phyloP scores from a whole-genome alignment of 2,888 invertebrate species.

The Onthophagus sagittarius region DNA sequence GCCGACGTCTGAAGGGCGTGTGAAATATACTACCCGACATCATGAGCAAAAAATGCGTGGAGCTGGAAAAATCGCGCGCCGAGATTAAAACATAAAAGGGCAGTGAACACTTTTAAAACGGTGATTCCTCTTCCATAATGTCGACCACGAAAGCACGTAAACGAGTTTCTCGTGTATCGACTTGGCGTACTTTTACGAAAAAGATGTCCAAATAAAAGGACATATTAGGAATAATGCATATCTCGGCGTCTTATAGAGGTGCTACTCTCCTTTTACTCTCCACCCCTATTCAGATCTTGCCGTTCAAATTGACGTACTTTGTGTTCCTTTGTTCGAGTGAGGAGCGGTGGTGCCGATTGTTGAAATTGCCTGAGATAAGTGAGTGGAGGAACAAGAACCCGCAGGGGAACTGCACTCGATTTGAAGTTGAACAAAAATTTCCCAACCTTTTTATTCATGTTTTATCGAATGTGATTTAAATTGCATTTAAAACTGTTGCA shows the following conservation, averaged over 20 bases:
- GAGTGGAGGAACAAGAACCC: background rate
- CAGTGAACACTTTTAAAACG: background rate
- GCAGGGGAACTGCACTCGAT: background rate
- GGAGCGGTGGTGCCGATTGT: constrained; percentile 3
- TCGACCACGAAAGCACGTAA: background rate
- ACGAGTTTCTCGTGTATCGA: background rate
- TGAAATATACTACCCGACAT: background rate
- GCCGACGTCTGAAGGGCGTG: background rate
- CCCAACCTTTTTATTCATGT: background rate
- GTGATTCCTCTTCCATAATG: background rate
- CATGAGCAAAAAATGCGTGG: background rate
- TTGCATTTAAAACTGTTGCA: background rate
- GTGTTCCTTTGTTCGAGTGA: constrained; percentile 9
- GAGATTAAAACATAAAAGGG: background rate
- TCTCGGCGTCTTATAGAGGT: background rate
- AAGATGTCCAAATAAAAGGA: background rate
- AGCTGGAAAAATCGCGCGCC: background rate
- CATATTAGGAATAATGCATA: background rate
- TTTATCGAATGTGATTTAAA: background rate
- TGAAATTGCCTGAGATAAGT: background rate
- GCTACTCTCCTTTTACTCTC: background rate
- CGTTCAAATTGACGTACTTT: constrained; percentile 10
- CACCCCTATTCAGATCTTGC: constrained; percentile 4
- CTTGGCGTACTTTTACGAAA: background rate
- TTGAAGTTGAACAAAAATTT: background rate